Conservation (phyloP, 1,140 invertebrate species). For the Pogonognathellus flavescens region DNA sequence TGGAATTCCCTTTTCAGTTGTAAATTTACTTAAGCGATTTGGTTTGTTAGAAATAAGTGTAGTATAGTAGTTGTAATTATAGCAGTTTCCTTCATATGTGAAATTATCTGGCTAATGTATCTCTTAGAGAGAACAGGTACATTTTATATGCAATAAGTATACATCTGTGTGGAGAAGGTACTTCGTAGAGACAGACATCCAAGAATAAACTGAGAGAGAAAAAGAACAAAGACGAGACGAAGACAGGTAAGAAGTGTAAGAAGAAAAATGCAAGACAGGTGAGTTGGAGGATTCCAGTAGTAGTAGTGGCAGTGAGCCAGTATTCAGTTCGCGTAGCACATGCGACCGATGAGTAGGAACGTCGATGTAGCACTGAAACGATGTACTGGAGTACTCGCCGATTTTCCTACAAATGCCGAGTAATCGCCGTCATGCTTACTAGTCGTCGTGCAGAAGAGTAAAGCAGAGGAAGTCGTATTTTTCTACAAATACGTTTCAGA, state of each 20-base stretch:
- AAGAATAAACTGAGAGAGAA: background rate
- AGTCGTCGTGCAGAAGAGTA: constrained; percentile 10
- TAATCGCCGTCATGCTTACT: constrained; percentile 40
- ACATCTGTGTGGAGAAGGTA: background rate
- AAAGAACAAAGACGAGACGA: constrained; percentile 1
- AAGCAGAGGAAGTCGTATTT: background rate
- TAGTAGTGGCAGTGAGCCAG: constrained; percentile 23
- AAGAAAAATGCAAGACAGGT: constrained; percentile 13
- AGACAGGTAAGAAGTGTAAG: constrained; percentile 14
- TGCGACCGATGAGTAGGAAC: constrained; percentile 25
- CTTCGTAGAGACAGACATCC: constrained; percentile 30
- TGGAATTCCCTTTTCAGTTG: background rate
- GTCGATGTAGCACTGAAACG: constrained; percentile 34
- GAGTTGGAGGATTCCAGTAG: constrained; percentile 25
- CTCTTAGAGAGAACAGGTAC: no score
- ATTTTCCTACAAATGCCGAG: background rate
- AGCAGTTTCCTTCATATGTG: no score
- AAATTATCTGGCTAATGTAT: no score
- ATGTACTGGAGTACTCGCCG: background rate
- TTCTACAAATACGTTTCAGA: background rate
- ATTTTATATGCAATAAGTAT: background rate
- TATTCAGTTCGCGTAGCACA: constrained; percentile 8
- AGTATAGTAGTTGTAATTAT: background rate
- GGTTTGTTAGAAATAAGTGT: background rate
- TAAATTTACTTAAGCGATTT: background rate